Percentiles rank a stretch among this genome's conserved stretches.
Evolutionary conservation across 2,113 vertebrate species (phyloP).

Genomic region (Pungitius pungitius): DNA sequence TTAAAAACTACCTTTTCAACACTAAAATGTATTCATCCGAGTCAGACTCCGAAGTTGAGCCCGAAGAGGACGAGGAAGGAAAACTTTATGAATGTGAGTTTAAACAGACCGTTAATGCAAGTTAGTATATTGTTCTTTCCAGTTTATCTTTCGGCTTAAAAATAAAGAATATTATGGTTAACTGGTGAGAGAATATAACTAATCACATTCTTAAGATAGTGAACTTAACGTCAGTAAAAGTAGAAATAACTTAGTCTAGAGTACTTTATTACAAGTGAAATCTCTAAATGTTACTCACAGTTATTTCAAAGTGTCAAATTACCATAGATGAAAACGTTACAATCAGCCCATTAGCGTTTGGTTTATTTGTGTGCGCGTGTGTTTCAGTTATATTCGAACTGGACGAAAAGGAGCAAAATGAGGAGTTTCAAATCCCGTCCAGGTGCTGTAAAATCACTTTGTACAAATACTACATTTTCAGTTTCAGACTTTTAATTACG

Average conservation of each 20-base stretch:
- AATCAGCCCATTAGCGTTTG: not conserved
- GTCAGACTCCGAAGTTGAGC: not conserved
- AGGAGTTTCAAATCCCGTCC: slow-evolving; percentile 38
- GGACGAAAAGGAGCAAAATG: slow-evolving; percentile 82
- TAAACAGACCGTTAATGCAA: not conserved
- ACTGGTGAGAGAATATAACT: not conserved
- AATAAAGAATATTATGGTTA: not conserved
- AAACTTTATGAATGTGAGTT: slow-evolving; percentile 24
- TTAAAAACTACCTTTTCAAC: not conserved
- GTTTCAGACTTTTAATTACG: too few species aligned
- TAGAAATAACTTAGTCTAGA: not conserved
- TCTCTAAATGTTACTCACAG: not conserved
- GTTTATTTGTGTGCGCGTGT: not conserved
- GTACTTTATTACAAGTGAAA: not conserved
- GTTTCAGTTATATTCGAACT: slow-evolving; percentile 36
- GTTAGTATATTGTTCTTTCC: not conserved
- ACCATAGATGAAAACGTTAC: not conserved
- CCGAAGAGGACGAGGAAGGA: slow-evolving; percentile 8
- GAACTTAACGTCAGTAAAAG: not conserved
- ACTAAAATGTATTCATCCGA: slow-evolving; percentile 15
- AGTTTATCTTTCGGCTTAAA: not conserved
- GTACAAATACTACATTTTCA: not conserved
- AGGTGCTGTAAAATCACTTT: slow-evolving; percentile 18
- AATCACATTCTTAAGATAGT: not conserved
- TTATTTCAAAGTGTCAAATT: not conserved